Evolutionary conservation across 2,113 vertebrate species (phyloP), one percentile per base, ranked within the genome.

Genomic region (Callionymus lyra): DNA sequence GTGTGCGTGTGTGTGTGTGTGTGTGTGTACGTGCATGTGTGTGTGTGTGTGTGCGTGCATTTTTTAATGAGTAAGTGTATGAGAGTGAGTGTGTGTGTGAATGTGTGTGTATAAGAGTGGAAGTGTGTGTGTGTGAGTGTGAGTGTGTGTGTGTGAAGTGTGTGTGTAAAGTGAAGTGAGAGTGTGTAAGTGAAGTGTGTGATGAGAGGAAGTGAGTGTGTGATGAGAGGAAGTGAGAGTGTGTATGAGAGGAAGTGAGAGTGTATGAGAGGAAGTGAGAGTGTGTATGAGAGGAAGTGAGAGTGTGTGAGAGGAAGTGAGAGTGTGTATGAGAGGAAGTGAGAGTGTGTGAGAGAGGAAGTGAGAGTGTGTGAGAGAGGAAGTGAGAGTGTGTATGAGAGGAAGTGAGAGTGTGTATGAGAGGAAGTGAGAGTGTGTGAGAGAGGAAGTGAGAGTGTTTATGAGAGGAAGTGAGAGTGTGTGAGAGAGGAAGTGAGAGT

Each of bases 191-290:
- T 48, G 56, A n/a, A n/a, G n/a, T 34, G 40, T 50, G 37, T 38
- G 21, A n/a, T n/a, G n/a, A n/a, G n/a, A n/a, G n/a, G n/a, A n/a
- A n/a, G 69, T 81, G 79, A 66, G 83, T 79, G 77, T 77, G 84
- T 70, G 63, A n/a, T n/a, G n/a, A n/a, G n/a, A n/a, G n/a, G n/a
- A n/a, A n/a, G n/a, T 61, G 77, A 73, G 71, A 73, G 84, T 77
- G 80, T 82, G 56, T 66, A n/a, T 72, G 68, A 70, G 67, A 56
- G 63, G 57, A 44, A 14, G 56, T 47, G 15, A 54, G 45, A 49
- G 51, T 58, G 47, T 31, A 44, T 21, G 50, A 51, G 52, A 1
- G 40, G 45, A 40, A 35, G 41, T 27, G 21, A 5, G 21, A 5
- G 46, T 48, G 56, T 34, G 40, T 50, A 34, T 38, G 21, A n/a